A percentile compares a stretch with the other conserved stretches of the same genome.
Evolutionary conservation across 2,113 vertebrate species (phyloP).

Genomic region (Bos indicus): DNA sequence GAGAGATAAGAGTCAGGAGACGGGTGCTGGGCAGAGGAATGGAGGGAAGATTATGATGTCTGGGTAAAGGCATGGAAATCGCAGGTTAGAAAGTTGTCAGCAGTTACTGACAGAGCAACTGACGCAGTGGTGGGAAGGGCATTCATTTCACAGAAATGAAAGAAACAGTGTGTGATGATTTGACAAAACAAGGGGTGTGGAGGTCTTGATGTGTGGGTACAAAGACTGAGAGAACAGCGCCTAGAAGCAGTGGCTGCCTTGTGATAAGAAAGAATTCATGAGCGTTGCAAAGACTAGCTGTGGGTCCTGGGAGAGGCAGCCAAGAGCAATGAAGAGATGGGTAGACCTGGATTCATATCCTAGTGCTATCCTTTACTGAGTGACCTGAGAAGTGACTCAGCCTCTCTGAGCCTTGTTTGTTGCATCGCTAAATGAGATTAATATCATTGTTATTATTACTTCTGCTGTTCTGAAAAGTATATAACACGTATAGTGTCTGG

Average conservation of each 20-base stretch:
- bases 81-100: neutral
- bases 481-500: neutral
- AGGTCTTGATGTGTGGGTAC: neutral
- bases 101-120: neutral
- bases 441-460: neutral
- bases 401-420: neutral
- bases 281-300: neutral
- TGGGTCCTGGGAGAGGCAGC: neutral
- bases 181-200: neutral
- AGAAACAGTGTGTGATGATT: neutral
- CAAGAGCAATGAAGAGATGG: neutral
- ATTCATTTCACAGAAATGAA: neutral
- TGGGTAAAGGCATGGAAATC: neutral
- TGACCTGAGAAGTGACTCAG: neutral
- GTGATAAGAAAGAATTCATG: neutral
- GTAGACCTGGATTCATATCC: neutral
- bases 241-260: neutral
- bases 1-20: neutral
- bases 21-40: neutral
- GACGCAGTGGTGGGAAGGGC: neutral
- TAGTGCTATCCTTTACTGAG: neutral
- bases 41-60: accelerated
- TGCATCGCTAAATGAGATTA: neutral
- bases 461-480: neutral
- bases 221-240: neutral